Conservation (phyloP, 2,888 invertebrate species). For the Leptinotarsa rubiginosa region DNA sequence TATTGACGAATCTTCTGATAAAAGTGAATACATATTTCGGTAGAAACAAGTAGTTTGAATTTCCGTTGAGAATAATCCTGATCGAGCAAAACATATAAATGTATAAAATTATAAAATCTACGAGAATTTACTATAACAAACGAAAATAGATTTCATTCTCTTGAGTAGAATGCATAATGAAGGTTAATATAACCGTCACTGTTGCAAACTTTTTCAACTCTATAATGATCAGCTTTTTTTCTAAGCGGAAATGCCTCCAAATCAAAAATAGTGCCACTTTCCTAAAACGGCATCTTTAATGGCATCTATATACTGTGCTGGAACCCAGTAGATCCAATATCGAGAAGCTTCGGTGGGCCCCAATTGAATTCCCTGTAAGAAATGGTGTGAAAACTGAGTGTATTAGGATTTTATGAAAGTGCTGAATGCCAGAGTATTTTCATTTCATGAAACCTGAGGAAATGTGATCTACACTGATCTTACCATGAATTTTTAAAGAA, state of each 20-base stretch:
- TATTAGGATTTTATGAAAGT: too few relatives aligned
- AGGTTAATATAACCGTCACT: slow-evolving; percentile 20
- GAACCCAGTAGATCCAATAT: slow-evolving; percentile 96
- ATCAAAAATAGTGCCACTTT: slow-evolving; percentile 84
- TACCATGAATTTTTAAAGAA: too few relatives aligned
- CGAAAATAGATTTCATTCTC: slow-evolving; percentile 40
- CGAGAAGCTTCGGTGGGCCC: slow-evolving; percentile 92
- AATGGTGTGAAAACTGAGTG: neutral
- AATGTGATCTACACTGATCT: too few relatives aligned
- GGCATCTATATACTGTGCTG: slow-evolving; percentile 89
- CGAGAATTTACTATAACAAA: slow-evolving; percentile 32
- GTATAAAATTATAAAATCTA: slow-evolving; percentile 46
- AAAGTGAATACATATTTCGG: slow-evolving; percentile 4
- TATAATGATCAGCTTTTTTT: slow-evolving; percentile 15
- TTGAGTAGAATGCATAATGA: slow-evolving; percentile 33
- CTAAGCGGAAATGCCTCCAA: slow-evolving; percentile 16
- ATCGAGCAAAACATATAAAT: slow-evolving; percentile 31
- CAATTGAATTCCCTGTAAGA: slow-evolving; percentile 77
- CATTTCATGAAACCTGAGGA: too few relatives aligned
- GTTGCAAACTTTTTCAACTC: slow-evolving; percentile 22
- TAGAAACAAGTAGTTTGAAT: neutral
- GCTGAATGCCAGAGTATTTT: too few relatives aligned
- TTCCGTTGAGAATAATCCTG: neutral
- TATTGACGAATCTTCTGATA: neutral
- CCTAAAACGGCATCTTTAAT: slow-evolving; percentile 92